Evolutionary conservation across 1,140 invertebrate species (phyloP), one percentile per base, ranked within the genome.

Genomic region (Leptopilina boulardi): DNA sequence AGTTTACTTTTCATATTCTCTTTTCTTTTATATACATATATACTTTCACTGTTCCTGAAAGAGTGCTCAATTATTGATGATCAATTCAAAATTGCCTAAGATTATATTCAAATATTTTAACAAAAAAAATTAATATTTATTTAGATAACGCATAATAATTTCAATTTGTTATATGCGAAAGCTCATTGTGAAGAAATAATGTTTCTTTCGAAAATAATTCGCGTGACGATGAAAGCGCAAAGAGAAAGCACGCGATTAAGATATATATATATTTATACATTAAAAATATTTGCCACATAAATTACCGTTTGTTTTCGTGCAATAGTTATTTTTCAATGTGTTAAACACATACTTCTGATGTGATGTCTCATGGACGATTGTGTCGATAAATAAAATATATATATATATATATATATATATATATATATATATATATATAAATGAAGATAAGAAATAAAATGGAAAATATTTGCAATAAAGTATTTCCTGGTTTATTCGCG

Each of bases 141-240:
- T 2, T 13, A 42, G 41, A 42, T 23, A 56, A 19, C 19, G 3
- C 19, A n/a, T n/a, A 8, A 11, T 19, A 56, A 56, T 23, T 56
- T 56, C 21, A 19, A 56, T 56, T 56, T 23, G 6, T 56, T 56
- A 21, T 18, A 0, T n/a, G n/a, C 13, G 3, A 23, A 59, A 59
- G 56, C 56, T 59, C 21, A 26, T 56, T 56, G 19, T 26, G 3
- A 15, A 26, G 56, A 21, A 59, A 47, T 47, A 30, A 21, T 59
- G 21, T 59, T 59, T 59, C 21, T 59, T 59, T 59, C 56, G 10
- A 9, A 59, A 59, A 59, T 59, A 21, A 56, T 26, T 56, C 21
- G 54, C 54, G 23, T 59, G 56, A 26, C 56, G 56, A 59, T 59
- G 59, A 66, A 66, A 66, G 59, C 56, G 56, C 56, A 66, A 59